Conservation (phyloP, 2,113 vertebrate species). For the Addax nasomaculatus region DNA sequence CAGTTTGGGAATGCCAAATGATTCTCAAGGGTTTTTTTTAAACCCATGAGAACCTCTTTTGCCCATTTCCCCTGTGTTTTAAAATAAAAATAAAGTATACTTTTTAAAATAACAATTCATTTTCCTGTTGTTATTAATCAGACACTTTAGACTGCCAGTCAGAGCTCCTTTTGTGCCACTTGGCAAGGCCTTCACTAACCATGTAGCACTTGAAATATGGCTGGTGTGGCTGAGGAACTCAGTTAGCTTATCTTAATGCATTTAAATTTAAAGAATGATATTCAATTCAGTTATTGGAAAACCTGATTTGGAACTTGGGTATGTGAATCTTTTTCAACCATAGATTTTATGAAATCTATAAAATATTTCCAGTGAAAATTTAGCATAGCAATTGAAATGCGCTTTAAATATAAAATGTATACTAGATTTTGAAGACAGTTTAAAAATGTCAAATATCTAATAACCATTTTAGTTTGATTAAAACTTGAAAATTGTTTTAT, state of each 20-base stretch:
- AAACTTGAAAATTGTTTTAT: not conserved
- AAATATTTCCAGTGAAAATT: constrained; percentile 27
- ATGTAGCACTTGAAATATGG: not conserved
- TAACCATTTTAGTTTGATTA: not conserved
- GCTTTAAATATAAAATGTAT: not conserved
- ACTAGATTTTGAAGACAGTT: not conserved
- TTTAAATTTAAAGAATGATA: constrained; percentile 6
- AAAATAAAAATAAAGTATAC: not conserved
- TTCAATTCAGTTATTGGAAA: not conserved
- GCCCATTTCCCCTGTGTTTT: not conserved
- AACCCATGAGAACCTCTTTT: not conserved
- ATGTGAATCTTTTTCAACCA: not conserved
- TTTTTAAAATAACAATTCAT: not conserved
- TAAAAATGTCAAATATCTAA: not conserved
- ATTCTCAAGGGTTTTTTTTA: not conserved
- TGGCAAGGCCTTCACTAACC: not conserved
- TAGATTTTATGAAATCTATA: not conserved
- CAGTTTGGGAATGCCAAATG: not conserved
- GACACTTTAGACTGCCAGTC: not conserved
- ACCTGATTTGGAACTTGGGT: not conserved
- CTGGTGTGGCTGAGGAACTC: not conserved
- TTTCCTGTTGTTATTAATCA: not conserved
- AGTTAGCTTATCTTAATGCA: not conserved
- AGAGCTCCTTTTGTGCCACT: not conserved
- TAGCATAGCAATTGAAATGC: not conserved